Evolutionary conservation across 1,140 invertebrate species (phyloP).

Genomic region (Hypothenemus hampei): DNA sequence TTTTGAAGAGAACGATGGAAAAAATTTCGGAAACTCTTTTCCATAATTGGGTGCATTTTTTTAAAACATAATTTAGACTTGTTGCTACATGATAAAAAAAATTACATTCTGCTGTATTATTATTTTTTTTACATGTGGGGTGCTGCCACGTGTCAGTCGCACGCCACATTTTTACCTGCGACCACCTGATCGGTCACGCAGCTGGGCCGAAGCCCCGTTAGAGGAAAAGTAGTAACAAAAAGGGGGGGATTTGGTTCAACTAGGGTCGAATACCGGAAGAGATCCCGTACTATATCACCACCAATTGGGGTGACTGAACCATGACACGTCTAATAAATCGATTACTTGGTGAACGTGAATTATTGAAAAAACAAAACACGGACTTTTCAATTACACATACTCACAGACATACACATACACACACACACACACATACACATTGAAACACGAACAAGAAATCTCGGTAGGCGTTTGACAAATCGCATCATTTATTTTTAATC

Average conservation of each 20-base stretch:
- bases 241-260: no score
- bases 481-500: no score
- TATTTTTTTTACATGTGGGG: neutral
- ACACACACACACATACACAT: no score
- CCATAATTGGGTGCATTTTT: neutral
- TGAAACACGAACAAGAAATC: no score
- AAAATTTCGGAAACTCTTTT: neutral
- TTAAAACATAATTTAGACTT: neutral
- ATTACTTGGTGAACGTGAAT: no score
- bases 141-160: neutral
- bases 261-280: neutral
- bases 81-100: neutral
- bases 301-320: conserved; percentile 3
- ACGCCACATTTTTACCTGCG: conserved; percentile 1
- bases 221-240: no score
- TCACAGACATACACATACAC: no score
- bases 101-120: neutral
- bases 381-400: no score
- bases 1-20: neutral
- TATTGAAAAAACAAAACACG: no score
- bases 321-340: no score
- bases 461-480: no score
- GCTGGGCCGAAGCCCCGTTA: neutral
- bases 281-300: neutral
- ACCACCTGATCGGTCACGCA: conserved; percentile 6